Percentiles rank a stretch among this genome's conserved stretches.
Evolutionary conservation across 2,797 vertebrate genomes (phyloP).

Genomic region (Thripadectes ignobilis): DNA sequence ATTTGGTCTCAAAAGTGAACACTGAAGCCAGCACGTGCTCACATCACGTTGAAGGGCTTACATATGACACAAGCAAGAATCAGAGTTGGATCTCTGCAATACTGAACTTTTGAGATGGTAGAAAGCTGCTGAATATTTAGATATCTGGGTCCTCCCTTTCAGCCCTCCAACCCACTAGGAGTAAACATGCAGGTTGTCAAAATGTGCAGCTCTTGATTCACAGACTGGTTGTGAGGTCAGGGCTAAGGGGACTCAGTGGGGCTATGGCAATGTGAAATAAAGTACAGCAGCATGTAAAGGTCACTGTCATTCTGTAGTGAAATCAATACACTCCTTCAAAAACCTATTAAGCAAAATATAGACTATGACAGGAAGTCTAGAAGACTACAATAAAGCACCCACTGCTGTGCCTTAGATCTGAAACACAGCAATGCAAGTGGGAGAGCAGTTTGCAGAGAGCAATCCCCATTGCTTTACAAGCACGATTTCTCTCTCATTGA

Average conservation of each 20-base stretch:
- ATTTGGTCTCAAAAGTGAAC: not conserved
- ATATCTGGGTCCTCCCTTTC: not conserved
- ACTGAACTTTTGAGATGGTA: not conserved
- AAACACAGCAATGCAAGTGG: not conserved
- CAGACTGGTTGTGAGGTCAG: not conserved
- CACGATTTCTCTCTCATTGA: not conserved
- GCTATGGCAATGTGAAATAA: not conserved
- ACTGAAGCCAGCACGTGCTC: not conserved
- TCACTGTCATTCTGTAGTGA: not conserved
- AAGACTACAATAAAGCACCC: not conserved
- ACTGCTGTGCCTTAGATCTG: not conserved
- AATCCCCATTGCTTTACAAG: not conserved
- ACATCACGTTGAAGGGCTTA: not conserved
- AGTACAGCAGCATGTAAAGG: not conserved
- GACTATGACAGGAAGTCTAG: not conserved
- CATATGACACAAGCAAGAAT: not conserved
- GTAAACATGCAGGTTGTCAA: not conserved
- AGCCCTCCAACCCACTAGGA: not conserved
- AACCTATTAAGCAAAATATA: slow-evolving; percentile 22
- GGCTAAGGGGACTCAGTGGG: not conserved
- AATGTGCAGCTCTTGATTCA: not conserved
- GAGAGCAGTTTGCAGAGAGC: not conserved
- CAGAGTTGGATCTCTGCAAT: not conserved
- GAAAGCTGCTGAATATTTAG: not conserved
- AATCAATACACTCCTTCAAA: slow-evolving; percentile 40